phyloP scores from a whole-genome alignment of 2,888 invertebrate species.

The Tyria jacobaeae region DNA sequence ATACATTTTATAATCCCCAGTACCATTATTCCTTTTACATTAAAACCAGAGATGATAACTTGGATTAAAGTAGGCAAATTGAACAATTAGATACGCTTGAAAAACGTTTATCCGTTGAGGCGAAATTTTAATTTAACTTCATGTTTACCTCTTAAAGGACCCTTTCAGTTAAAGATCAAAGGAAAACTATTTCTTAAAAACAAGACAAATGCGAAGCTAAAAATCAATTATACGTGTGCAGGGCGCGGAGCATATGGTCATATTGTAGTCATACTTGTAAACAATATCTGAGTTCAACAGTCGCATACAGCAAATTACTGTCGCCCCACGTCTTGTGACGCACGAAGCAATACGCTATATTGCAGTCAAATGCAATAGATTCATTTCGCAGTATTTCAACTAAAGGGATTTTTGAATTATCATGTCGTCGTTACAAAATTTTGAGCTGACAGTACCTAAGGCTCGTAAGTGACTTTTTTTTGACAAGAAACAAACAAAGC shows the following conservation, averaged over 20 bases:
- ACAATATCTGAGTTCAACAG: slow-evolving; percentile 56
- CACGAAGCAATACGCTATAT: slow-evolving; percentile 35
- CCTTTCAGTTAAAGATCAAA: too few species aligned
- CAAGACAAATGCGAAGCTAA: not conserved
- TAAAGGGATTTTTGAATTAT: not conserved
- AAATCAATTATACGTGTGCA: slow-evolving; percentile 8
- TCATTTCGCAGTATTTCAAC: not conserved
- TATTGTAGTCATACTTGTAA: slow-evolving; percentile 8
- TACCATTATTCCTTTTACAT: too few species aligned
- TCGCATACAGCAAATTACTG: slow-evolving; percentile 59
- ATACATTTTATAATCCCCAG: too few species aligned
- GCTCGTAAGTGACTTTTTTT: too few species aligned
- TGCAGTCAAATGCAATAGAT: slow-evolving; percentile 17
- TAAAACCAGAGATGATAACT: too few species aligned
- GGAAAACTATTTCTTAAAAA: not conserved
- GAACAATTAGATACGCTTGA: not conserved
- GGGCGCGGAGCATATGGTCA: slow-evolving; percentile 28
- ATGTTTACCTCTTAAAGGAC: too few species aligned
- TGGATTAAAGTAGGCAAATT: not conserved
- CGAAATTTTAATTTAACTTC: too few species aligned
- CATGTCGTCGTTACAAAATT: too few species aligned
- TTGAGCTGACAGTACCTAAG: too few species aligned
- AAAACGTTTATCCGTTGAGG: not conserved
- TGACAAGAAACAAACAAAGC: too few species aligned
- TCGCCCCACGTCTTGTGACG: slow-evolving; percentile 60